Evolutionary conservation across 1,140 invertebrate species (phyloP).

Genomic region (Solen grandis): DNA sequence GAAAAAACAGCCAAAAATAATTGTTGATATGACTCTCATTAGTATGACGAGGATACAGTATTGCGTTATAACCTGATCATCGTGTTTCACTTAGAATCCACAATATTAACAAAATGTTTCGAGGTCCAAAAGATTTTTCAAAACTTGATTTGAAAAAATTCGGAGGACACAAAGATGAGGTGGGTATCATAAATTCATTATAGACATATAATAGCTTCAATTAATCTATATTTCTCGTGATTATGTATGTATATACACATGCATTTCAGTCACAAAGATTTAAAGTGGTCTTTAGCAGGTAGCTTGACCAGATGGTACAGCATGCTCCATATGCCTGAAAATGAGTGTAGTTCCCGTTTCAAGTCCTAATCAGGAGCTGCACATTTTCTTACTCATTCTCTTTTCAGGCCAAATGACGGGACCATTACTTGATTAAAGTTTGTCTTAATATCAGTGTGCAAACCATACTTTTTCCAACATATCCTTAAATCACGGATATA

Average conservation of each 20-base stretch:
- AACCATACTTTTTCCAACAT: too few relatives aligned
- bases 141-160: conserved; percentile 73
- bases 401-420: too few relatives aligned
- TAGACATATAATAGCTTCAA: background rate
- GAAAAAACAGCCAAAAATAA: too few relatives aligned
- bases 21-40: too few relatives aligned
- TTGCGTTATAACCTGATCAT: too few relatives aligned
- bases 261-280: background rate
- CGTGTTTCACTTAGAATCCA: too few relatives aligned
- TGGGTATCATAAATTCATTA: conserved; percentile 36
- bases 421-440: too few relatives aligned
- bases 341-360: background rate
- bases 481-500: too few relatives aligned
- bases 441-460: too few relatives aligned
- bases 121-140: conserved; percentile 66
- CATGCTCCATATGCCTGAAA: background rate
- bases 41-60: too few relatives aligned
- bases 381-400: too few relatives aligned
- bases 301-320: background rate
- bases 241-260: background rate
- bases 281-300: background rate
- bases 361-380: too few relatives aligned
- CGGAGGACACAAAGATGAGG: conserved; percentile 77
- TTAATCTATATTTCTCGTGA: background rate
- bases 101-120: conserved; percentile 73